Evolutionary conservation across 1,140 invertebrate species (phyloP).

Genomic region (Drosophila melanica): DNA sequence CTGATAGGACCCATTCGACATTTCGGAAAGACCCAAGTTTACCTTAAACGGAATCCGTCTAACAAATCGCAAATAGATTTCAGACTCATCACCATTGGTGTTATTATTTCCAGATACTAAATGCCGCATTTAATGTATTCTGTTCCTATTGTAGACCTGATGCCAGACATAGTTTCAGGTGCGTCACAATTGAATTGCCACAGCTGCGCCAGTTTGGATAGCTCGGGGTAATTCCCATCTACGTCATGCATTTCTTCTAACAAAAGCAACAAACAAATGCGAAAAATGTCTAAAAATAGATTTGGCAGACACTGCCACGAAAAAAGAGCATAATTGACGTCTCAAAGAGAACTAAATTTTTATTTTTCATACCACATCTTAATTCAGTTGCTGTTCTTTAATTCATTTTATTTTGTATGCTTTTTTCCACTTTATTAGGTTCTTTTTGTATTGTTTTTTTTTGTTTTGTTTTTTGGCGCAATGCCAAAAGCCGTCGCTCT

Average conservation of each 20-base stretch:
- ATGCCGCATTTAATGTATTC: slow-evolving; percentile 1
- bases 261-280: neutral
- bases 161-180: slow-evolving; percentile 36
- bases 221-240: slow-evolving; percentile 55
- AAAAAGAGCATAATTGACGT: slow-evolving; percentile 23
- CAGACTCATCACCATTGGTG: too few species aligned
- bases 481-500: slow-evolving; percentile 63
- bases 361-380: slow-evolving; percentile 34
- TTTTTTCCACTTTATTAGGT: slow-evolving; percentile 1
- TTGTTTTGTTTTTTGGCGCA: slow-evolving; percentile 50
- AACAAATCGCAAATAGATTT: neutral
- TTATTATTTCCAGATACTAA: neutral
- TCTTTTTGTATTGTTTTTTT: slow-evolving; percentile 8
- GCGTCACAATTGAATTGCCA: slow-evolving; percentile 50
- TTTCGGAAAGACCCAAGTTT: neutral
- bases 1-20: neutral
- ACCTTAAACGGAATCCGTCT: too few species aligned
- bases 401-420: slow-evolving; percentile 21
- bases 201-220: slow-evolving; percentile 58
- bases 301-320: neutral
- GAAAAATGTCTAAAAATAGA: neutral
- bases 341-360: slow-evolving; percentile 39
- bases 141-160: neutral
- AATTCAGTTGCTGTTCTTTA: slow-evolving; percentile 24
- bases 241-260: slow-evolving; percentile 48